phyloP scores from a whole-genome alignment of 2,888 invertebrate species.

The Lasioglossum lativentre region DNA sequence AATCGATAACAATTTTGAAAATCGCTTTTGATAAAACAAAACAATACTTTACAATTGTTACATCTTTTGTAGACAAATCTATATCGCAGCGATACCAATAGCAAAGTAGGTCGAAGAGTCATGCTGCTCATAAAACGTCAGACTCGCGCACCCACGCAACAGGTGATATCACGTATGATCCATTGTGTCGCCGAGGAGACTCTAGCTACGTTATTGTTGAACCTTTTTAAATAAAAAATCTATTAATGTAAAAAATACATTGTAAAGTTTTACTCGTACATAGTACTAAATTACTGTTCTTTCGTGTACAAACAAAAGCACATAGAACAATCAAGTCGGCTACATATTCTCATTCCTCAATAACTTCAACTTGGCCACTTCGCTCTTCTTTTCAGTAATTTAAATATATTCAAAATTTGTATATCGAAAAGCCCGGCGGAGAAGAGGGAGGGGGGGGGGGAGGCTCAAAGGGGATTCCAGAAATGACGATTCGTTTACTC shows the following conservation, averaged over 20 bases:
- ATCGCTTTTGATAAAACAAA: neutral
- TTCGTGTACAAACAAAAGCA: neutral
- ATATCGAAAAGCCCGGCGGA: neutral
- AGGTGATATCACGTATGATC: slow-evolving; percentile 55
- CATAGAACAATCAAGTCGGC: neutral
- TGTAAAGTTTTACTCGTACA: neutral
- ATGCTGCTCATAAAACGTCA: slow-evolving; percentile 45
- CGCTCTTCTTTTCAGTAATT: neutral
- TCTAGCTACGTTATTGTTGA: neutral
- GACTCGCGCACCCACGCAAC: slow-evolving; percentile 69
- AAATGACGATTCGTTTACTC: slow-evolving; percentile 41
- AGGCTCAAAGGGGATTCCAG: neutral
- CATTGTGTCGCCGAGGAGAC: neutral
- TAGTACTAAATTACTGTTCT: neutral
- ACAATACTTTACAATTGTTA: neutral
- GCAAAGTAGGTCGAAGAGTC: slow-evolving; percentile 61
- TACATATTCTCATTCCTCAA: neutral
- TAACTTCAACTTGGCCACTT: neutral
- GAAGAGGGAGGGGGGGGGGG: too few species aligned
- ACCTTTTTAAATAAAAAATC: neutral
- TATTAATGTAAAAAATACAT: neutral
- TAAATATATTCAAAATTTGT: neutral
- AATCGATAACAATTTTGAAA: neutral
- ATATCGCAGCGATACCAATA: slow-evolving; percentile 11
- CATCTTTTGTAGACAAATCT: slow-evolving; percentile 2